phyloP scores from a whole-genome alignment of 1,140 invertebrate genomes.

The Atta cephalotes region DNA sequence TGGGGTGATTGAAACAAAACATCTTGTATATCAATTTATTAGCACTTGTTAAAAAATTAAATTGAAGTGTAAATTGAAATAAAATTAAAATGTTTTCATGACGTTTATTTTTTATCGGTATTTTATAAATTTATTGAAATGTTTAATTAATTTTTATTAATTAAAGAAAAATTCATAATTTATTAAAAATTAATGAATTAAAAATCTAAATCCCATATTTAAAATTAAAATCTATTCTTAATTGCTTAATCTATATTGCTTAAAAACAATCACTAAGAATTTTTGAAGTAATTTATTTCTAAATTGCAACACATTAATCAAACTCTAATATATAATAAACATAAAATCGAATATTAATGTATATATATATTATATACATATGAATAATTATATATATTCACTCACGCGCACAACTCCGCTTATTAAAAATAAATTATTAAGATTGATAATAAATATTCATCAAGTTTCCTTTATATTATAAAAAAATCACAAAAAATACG shows the following conservation, averaged over 20 bases:
- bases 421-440: conserved; percentile 1
- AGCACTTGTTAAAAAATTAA: not conserved
- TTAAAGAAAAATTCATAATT: not conserved
- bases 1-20: too few species aligned
- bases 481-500: not conserved
- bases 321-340: not conserved
- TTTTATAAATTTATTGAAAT: not conserved
- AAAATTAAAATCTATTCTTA: not conserved
- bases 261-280: not conserved
- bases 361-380: too few species aligned
- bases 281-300: not conserved
- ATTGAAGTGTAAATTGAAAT: not conserved
- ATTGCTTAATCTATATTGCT: not conserved
- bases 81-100: not conserved
- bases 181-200: not conserved
- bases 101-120: not conserved
- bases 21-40: not conserved
- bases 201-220: not conserved
- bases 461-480: not conserved
- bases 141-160: not conserved
- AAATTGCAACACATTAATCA: not conserved
- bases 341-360: not conserved
- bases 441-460: not conserved
- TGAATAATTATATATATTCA: too few species aligned
- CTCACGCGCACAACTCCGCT: not conserved